Evolutionary conservation across 2,888 invertebrate species (phyloP), one percentile per base, ranked within the genome.

Genomic region (Margaritifera margaritifera): DNA sequence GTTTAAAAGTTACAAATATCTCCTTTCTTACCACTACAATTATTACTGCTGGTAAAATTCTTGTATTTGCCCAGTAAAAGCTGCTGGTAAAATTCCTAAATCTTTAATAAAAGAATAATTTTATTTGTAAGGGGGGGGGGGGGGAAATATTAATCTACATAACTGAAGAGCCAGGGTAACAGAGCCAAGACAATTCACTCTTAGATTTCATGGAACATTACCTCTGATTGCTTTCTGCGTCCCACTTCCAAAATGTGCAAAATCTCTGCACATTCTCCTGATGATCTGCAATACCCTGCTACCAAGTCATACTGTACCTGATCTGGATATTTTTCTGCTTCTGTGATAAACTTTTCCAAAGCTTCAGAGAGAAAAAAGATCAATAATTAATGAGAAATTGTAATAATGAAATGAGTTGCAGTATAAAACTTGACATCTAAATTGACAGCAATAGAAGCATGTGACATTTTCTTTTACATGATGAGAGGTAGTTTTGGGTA

Each of bases 221-320:
- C 84, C 80, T 86, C 84, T 57, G 67, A 31, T 61, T 76, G 73
- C 64, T 83, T 85, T 56, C 80, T 72, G 56, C 69, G 76, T 8
- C 75, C 78, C 42, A 59, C 78, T 11, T 84, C 84, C 24, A 87
- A 69, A 19, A 86, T 63, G 27, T 79, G 71, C 15, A 86, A 68
- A 25, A 87, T 81, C 67, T 87, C 86, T 18, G 66, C 50, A 67
- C 84, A 85, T 70, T 85, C 84, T 56, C 76, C 73, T 1, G 86
- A 84, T 11, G 80, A 77, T 18, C 75, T 68, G 52, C 82, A 80
- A 62, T 81, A 86, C 6, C 76, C 77, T 15, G 66, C 74, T 25
- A 86, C 81, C 64, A 87, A 78, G 60, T 84, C 84, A 72, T 83
- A 80, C 20, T 74, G 76, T 1, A 59, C 69, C 8, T 72, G 71